phyloP scores from a whole-genome alignment of 2,888 invertebrate species.

The Orthonychiurus folsomi region DNA sequence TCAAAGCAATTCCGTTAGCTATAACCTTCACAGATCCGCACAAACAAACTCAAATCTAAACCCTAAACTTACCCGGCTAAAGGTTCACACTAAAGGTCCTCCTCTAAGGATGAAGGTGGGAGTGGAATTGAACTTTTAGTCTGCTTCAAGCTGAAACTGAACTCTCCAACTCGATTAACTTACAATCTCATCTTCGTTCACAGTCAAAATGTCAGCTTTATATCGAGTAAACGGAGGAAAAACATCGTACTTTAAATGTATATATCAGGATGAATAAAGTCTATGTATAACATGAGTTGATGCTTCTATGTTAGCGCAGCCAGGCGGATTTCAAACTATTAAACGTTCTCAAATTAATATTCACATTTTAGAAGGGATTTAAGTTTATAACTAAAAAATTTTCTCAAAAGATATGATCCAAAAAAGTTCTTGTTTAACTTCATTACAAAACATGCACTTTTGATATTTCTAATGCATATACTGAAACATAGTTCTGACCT shows the following conservation, averaged over 20 bases:
- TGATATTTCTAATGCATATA: too few species aligned
- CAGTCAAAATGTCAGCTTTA: neutral
- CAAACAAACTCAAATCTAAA: neutral
- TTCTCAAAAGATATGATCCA: too few species aligned
- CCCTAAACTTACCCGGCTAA: neutral
- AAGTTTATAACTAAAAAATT: too few species aligned
- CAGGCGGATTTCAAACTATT: too few species aligned
- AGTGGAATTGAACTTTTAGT: neutral
- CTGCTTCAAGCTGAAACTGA: neutral
- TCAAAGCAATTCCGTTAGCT: neutral
- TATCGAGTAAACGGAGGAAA: neutral
- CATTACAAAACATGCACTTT: too few species aligned
- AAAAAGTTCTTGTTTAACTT: too few species aligned
- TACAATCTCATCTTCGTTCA: neutral
- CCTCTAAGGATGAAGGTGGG: neutral
- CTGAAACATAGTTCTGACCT: too few species aligned
- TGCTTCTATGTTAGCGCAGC: neutral
- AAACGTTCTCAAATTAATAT: too few species aligned
- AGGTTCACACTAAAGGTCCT: too few species aligned
- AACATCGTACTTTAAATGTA: neutral
- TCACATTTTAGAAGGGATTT: too few species aligned
- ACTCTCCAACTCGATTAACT: slow-evolving; percentile 13
- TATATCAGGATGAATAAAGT: neutral
- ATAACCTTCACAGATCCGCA: neutral
- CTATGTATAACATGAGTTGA: neutral